These are phyloP conservation scores for Helostoma temminkii DNA, from an alignment of 2,797 vertebrate genomes.

Conservation along the genomic window DNA sequence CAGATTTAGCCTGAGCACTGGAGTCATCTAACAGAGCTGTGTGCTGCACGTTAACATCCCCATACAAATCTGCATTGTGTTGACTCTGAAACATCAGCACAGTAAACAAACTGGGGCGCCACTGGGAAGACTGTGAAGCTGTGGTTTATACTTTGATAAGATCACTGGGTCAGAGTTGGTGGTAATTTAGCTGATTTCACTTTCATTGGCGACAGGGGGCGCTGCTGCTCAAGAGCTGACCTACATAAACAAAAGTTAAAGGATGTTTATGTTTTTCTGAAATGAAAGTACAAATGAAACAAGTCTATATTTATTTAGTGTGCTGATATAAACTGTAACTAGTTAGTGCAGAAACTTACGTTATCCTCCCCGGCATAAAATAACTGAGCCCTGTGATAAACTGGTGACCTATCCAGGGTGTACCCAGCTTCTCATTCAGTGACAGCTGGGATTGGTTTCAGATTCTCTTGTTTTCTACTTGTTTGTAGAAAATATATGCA, in stretches of 20 bases:
- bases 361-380: too few species aligned
- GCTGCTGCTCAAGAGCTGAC: not conserved
- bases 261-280: not conserved
- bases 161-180: not conserved
- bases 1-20: constrained; percentile 30
- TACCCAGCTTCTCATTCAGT: too few species aligned
- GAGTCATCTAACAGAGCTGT: constrained; percentile 14
- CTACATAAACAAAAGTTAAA: not conserved
- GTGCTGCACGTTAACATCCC: not conserved
- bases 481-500: too few species aligned
- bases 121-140: not conserved
- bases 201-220: not conserved
- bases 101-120: not conserved
- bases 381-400: too few species aligned
- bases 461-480: too few species aligned
- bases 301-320: not conserved
- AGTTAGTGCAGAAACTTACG: too few species aligned
- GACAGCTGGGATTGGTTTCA: too few species aligned
- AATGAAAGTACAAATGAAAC: too few species aligned
- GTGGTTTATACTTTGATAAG: not conserved
- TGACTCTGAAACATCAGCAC: not conserved
- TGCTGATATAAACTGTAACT: not conserved
- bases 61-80: not conserved
- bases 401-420: too few species aligned
- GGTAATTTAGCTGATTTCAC: not conserved